A percentile compares a stretch with the other conserved stretches of the same genome.
Conservation (phyloP, 2,888 invertebrate genomes). For the Sphaerophoria rueppellii region DNA sequence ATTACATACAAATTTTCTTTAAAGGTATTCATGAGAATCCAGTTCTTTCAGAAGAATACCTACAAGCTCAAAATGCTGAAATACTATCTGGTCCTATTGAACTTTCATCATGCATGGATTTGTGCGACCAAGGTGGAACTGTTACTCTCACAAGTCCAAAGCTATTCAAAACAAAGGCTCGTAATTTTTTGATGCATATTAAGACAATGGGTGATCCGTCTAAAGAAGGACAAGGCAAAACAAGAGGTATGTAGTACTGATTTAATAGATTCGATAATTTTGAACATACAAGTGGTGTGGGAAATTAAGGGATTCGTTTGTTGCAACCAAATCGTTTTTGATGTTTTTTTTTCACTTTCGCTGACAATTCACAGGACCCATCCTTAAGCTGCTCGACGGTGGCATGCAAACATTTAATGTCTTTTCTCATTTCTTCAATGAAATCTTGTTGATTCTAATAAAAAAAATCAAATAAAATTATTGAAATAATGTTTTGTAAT, state of each 20-base stretch:
- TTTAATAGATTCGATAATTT: no score
- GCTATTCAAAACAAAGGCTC: constrained; percentile 89
- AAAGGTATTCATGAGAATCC: constrained; percentile 86
- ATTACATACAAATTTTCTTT: constrained; percentile 5
- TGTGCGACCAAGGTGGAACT: constrained; percentile 92
- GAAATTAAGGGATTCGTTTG: no score
- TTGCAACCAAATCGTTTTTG: no score
- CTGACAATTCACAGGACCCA: no score
- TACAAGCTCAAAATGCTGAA: constrained; percentile 94
- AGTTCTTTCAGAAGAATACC: constrained; percentile 90
- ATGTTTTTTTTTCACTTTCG: no score
- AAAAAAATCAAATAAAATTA: no score
- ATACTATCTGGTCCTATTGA: constrained; percentile 94
- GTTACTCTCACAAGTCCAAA: constrained; percentile 94
- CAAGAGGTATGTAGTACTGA: constrained; percentile 78
- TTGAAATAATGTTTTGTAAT: no score
- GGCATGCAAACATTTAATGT: no score
- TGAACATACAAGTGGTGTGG: no score
- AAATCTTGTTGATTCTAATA: no score
- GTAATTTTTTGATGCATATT: constrained; percentile 91
- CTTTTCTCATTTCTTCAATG: no score
- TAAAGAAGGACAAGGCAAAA: constrained; percentile 84
- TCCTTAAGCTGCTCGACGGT: no score
- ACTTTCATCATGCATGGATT: constrained; percentile 90
- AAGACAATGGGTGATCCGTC: constrained; percentile 87